These are phyloP conservation scores for Folsomia candida DNA, from an alignment of 2,888 invertebrate species.

Conservation along the genomic window DNA sequence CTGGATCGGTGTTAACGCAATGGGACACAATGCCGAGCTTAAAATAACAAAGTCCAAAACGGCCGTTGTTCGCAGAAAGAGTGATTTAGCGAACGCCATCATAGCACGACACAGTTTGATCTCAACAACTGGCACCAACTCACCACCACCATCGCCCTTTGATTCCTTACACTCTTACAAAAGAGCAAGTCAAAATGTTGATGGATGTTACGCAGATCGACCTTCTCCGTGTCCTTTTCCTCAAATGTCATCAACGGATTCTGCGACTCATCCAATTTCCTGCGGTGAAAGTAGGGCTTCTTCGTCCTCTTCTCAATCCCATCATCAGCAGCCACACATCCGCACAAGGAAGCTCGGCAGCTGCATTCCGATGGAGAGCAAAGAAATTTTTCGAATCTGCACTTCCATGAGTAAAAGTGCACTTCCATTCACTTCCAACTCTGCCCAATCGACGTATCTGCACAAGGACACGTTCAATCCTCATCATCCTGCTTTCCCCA, in stretches of 20 bases:
- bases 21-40: constrained; percentile 30
- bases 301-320: not conserved
- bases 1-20: constrained; percentile 9
- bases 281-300: not conserved
- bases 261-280: constrained; percentile 2
- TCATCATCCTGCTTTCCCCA: constrained; percentile 13
- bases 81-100: constrained; percentile 46
- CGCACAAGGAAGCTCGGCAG: not conserved
- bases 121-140: not conserved
- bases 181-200: not conserved
- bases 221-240: constrained; percentile 11
- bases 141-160: constrained; percentile 13
- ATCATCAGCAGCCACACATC: constrained; percentile 11
- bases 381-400: constrained; percentile 49
- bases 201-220: not conserved
- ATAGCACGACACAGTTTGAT: constrained; percentile 24
- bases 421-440: constrained; percentile 22
- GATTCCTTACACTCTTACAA: constrained; percentile 8
- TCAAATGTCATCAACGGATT: constrained; percentile 6
- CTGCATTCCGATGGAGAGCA: constrained; percentile 40
- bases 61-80: constrained; percentile 46
- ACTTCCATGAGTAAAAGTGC: too few relatives aligned
- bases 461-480: constrained; percentile 14
- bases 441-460: constrained; percentile 18
- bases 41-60: constrained; percentile 33